Evolutionary conservation across 2,888 invertebrate species (phyloP), one percentile per base, ranked within the genome.

Genomic region (Koerneria pararmatus): DNA sequence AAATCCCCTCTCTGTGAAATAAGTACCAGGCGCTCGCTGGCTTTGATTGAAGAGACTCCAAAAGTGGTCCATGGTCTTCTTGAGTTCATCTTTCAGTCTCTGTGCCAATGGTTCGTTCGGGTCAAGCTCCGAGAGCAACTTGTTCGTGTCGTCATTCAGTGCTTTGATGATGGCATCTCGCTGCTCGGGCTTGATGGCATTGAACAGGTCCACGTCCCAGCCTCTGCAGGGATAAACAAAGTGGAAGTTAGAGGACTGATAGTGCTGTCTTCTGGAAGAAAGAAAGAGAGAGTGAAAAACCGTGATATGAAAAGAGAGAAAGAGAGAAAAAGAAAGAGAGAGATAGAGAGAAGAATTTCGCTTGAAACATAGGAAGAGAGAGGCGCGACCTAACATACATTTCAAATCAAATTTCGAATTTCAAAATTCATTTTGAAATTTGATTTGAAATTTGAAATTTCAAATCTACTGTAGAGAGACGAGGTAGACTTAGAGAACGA

Each of bases 121-220:
- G 86, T 97, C 93, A n/a, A 95, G 92, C 84, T 95, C 97, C 24
- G 91, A 89, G 49, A 97, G 87, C 73, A 98, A 86, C 83, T 95
- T 95, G 85, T 95, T 93, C 0, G 95, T 95, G 85, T 98, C 97
- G 82, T 97, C 95, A 86, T 97, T 95, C 65, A 98, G 86, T 0
- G 95, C 95, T 60, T 73, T 71, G 66, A 85, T 82, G 81, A 97
- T 95, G 2, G 95, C 94, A 69, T 93, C 93, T 27, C 97, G 89
- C 85, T 95, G 94, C 78, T 93, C 92, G 15, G 93, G 91, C 68
- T 95, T 95, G 90, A 97, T 93, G 1, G 93, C 91, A 80, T 95
- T 89, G 86, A 95, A 97, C 88, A 78, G 77, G 69, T 83, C 79
- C 35, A 83, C 69, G 65, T 82, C 81, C 83, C 83, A 83, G 48